phyloP scores from a whole-genome alignment of 2,113 vertebrate species.

The Falcunculus frontatus region DNA sequence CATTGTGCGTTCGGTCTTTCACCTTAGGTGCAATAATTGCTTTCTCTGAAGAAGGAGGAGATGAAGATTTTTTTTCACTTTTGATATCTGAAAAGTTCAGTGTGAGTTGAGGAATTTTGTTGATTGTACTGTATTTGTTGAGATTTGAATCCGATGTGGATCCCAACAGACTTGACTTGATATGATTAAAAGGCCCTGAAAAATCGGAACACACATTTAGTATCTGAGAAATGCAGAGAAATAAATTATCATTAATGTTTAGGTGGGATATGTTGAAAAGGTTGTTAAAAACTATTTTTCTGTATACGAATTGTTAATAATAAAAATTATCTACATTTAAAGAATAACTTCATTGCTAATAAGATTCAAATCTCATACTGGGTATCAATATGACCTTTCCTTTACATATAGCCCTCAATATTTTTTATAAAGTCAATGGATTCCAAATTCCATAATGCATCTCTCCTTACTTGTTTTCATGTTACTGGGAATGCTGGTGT shows the following conservation, averaged over 20 bases:
- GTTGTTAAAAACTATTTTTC: not conserved
- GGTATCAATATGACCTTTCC: not conserved
- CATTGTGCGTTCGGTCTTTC: conserved; percentile 98
- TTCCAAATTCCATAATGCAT: not conserved
- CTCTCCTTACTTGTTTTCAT: not conserved
- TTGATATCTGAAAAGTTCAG: conserved; percentile 94
- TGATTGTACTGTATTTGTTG: conserved; percentile 98
- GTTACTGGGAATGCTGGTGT: not conserved
- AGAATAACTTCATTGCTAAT: not conserved
- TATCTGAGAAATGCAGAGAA: conserved; percentile 1
- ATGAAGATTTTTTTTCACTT: conserved; percentile 91
- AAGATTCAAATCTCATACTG: not conserved
- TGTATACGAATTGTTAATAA: not conserved
- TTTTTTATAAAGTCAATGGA: not conserved
- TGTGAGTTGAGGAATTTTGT: conserved; percentile 97
- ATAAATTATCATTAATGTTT: not conserved
- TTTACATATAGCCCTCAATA: not conserved
- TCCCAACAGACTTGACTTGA: conserved; percentile 94
- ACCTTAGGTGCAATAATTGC: conserved; percentile 97
- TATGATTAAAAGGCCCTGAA: conserved; percentile 93
- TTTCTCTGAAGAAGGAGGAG: conserved; percentile 93
- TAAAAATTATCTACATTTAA: not conserved
- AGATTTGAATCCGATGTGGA: conserved; percentile 99
- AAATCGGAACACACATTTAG: conserved; percentile 53
- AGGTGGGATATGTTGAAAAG: not conserved